These are phyloP conservation scores for Willowsia nigromaculata DNA, from an alignment of 2,888 invertebrate genomes.

Conservation along the genomic window DNA sequence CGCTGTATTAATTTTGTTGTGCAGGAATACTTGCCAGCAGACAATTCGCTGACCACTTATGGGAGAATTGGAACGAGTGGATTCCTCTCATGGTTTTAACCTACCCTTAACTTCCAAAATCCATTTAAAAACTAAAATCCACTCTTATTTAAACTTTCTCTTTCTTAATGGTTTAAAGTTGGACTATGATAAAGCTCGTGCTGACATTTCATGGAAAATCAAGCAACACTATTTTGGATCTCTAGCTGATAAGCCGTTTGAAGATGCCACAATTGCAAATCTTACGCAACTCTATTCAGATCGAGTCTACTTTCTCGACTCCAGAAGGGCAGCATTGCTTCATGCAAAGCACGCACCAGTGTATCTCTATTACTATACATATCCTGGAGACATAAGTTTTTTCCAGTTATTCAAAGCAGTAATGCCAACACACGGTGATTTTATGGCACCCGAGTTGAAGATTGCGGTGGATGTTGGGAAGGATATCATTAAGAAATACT, in stretches of 20 bases:
- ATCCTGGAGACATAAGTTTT: constrained; percentile 72
- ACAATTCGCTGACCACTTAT: constrained; percentile 43
- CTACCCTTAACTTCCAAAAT: too few relatives aligned
- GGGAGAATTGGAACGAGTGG: constrained; percentile 63
- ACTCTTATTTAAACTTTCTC: too few relatives aligned
- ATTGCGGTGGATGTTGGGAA: constrained; percentile 60
- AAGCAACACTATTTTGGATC: constrained; percentile 70
- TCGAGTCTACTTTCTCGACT: constrained; percentile 70
- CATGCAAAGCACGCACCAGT: constrained; percentile 70
- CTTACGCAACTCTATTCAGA: constrained; percentile 72
- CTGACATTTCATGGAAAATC: constrained; percentile 60
- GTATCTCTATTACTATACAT: constrained; percentile 72
- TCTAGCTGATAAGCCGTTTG: constrained; percentile 18
- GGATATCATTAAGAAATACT: constrained; percentile 48
- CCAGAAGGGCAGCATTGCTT: constrained; percentile 58
- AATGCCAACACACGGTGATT: constrained; percentile 57
- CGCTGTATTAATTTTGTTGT: not conserved
- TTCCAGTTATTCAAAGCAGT: constrained; percentile 69
- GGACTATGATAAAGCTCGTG: constrained; percentile 58
- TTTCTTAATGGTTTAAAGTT: too few relatives aligned
- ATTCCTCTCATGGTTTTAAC: constrained; percentile 57
- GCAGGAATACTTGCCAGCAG: constrained; percentile 56
- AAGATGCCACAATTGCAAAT: constrained; percentile 52
- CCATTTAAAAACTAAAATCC: too few relatives aligned
- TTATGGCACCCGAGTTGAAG: constrained; percentile 61